Base-by-base conservation (phyloP, 2,888 invertebrate genomes). In the Sclerodermus sp. region DNA sequence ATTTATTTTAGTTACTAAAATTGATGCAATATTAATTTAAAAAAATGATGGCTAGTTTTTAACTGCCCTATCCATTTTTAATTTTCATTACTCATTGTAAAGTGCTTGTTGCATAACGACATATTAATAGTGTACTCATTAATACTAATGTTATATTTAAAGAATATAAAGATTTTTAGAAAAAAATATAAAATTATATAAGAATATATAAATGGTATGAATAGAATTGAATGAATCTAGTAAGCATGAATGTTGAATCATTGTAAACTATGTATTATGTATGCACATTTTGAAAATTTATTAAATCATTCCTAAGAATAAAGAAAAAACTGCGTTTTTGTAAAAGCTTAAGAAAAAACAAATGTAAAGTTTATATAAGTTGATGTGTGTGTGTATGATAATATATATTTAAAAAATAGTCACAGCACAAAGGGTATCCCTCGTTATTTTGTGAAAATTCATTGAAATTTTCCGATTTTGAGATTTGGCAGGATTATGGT, bases 321-420 rank as follows among this genome's bases (percentile, higher is more conserved):
- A 46, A 47, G 12, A 36, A 41, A 15, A 34, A 42, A 15, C 18
- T 40, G 38, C 50, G 46, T 45, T 36, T 46, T 47, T 42, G 37
- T 37, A 46, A 39, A 45, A n/a, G 38, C 23, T 55, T 47, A 52
- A 50, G 32, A 51, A 32, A 48, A 38, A 55, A 38, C 53, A 51
- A 30, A 40, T 52, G 47, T 47, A 39, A 32, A 44, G 39, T 55
- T 17, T 18, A 50, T 66, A 52, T 64, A 70, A 65, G 52, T 60
- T 62, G 55, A 66, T 67, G n/a, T n/a, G n/a, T n/a, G n/a, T n/a
- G n/a, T n/a, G 62, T 70, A 69, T 62, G 67, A 70, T 65, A 64
- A 55, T 62, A 59, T 60, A 54, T 61, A 59, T 64, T 8, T 23
- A 5, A 23, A 23, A 23, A n/a, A n/a, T n/a, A n/a, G n/a, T n/a